Percentiles rank a stretch among this genome's conserved stretches.
These are phyloP conservation scores for Drosophila antonietae DNA, from an alignment of 2,888 invertebrate genomes.

Conservation along the genomic window DNA sequence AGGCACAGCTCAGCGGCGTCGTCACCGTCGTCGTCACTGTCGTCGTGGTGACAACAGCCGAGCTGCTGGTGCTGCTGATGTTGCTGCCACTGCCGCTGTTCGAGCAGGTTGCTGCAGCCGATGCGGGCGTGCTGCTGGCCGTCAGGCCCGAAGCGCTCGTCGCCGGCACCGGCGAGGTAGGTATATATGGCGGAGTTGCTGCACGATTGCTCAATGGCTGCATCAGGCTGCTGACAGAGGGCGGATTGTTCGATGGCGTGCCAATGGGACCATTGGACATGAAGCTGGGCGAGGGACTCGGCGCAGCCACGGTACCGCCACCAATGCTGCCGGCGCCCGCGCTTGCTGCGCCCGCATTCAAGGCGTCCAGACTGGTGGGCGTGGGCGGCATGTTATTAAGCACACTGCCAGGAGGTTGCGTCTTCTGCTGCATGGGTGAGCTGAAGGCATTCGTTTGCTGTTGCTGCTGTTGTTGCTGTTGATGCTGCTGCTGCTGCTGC, in stretches of 20 bases:
- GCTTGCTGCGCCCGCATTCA: constrained; percentile 65
- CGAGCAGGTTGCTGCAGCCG: constrained; percentile 76
- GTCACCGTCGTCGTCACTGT: constrained; percentile 72
- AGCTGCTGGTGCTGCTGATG: constrained; percentile 72
- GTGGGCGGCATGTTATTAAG: constrained; percentile 85
- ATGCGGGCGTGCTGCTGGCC: constrained; percentile 73
- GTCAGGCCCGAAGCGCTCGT: constrained; percentile 64
- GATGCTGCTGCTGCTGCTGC: constrained; percentile 62
- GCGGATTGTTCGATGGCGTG: constrained; percentile 86
- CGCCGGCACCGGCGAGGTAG: constrained; percentile 79
- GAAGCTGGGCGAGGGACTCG: constrained; percentile 85
- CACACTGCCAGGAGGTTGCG: constrained; percentile 65
- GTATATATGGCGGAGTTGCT: constrained; percentile 85
- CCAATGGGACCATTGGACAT: constrained; percentile 85
- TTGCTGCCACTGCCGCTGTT: constrained; percentile 72
- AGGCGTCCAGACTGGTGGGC: constrained; percentile 85
- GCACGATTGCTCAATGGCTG: constrained; percentile 86
- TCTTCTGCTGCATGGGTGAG: constrained; percentile 45
- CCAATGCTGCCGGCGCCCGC: constrained; percentile 59
- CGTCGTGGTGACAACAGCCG: constrained; percentile 68
- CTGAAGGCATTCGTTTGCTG: constrained; percentile 75
- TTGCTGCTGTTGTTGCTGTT: constrained; percentile 71
- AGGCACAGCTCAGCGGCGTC: constrained; percentile 62
- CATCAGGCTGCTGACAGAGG: constrained; percentile 86
- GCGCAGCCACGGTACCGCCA: constrained; percentile 81